These are phyloP conservation scores for Erythrocercus mccallii DNA, from an alignment of 2,113 vertebrate species.

Conservation along the genomic window DNA sequence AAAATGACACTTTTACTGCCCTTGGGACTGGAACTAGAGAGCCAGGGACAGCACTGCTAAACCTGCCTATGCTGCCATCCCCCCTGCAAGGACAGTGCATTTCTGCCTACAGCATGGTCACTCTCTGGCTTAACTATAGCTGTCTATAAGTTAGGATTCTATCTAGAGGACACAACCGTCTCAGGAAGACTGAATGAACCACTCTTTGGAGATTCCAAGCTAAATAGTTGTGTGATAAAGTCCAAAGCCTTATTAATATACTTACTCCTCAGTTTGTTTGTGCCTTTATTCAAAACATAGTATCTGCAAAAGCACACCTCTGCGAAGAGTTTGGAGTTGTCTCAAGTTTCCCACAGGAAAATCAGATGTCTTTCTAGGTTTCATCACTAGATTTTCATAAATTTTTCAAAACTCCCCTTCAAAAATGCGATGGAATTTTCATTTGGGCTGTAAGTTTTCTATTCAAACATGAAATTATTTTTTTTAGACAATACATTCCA, in stretches of 20 bases:
- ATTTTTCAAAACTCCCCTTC: not conserved
- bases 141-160: not conserved
- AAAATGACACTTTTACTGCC: not conserved
- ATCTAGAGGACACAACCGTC: not conserved
- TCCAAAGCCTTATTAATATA: not conserved
- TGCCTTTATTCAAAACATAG: not conserved
- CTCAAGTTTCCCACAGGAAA: not conserved
- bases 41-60: not conserved
- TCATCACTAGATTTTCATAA: not conserved
- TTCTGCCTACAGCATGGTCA: accelerated
- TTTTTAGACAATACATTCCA: not conserved
- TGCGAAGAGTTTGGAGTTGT: not conserved
- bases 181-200: not conserved
- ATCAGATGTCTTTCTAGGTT: not conserved
- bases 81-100: not conserved
- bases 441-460: not conserved
- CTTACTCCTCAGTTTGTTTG: not conserved
- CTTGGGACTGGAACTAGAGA: not conserved
- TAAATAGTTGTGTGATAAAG: not conserved
- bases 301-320: not conserved
- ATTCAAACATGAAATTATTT: not conserved
- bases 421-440: not conserved
- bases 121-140: not conserved
- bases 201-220: not conserved
- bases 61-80: not conserved